A percentile compares a stretch with the other conserved stretches of the same genome.
phyloP scores from a whole-genome alignment of 2,888 invertebrate species.

The Caenorhabditis imperialis region DNA sequence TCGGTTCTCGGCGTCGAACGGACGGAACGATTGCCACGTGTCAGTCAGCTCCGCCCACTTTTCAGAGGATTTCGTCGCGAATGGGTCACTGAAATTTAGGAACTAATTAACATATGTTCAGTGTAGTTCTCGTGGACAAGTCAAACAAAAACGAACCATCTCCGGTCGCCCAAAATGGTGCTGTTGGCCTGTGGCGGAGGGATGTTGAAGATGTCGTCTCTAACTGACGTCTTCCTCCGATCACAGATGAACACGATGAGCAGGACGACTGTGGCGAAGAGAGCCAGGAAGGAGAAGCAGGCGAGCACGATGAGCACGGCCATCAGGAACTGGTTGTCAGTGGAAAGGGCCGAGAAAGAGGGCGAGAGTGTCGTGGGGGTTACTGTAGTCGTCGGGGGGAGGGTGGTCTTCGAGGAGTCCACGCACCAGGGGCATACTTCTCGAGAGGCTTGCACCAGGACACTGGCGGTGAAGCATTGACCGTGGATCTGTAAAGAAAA shows the following conservation, averaged over 20 bases:
- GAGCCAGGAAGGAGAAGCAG: constrained; percentile 21
- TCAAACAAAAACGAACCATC: background rate
- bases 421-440: constrained; percentile 52
- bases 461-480: constrained; percentile 42
- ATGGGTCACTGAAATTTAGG: constrained; percentile 12
- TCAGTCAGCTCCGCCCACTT: constrained; percentile 30
- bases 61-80: constrained; percentile 24
- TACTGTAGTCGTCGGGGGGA: background rate
- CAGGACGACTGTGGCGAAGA: constrained; percentile 21
- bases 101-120: too few species aligned
- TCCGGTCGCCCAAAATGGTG: constrained; percentile 16
- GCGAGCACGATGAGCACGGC: constrained; percentile 14
- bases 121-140: too few species aligned
- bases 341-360: background rate
- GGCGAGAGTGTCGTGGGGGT: background rate
- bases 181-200: constrained; percentile 38
- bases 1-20: constrained; percentile 16
- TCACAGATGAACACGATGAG: constrained; percentile 35
- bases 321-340: constrained; percentile 6
- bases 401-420: constrained; percentile 21
- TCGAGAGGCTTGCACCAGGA: constrained; percentile 28
- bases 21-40: constrained; percentile 31
- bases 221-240: background rate
- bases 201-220: constrained; percentile 17
- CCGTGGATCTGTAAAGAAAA: constrained; percentile 37